phyloP scores from a whole-genome alignment of 1,140 invertebrate genomes.

The Drosophila mojavensis region DNA sequence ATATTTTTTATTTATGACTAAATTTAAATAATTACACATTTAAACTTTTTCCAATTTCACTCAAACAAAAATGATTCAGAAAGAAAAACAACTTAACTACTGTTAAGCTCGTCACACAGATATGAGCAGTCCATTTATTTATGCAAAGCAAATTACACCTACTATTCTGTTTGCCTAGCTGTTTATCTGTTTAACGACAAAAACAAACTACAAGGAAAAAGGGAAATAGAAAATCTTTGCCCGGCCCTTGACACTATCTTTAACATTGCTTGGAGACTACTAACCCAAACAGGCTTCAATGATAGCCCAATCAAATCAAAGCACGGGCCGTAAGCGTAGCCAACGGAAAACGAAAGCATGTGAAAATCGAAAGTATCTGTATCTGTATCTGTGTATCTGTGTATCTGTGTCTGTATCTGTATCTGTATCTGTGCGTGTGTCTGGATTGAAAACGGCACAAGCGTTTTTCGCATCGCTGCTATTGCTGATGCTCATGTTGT shows the following conservation, averaged over 20 bases:
- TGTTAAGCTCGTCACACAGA: background rate
- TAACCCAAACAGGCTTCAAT: constrained; percentile 2
- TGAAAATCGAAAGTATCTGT: constrained; percentile 62
- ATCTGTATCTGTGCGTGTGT: constrained; percentile 41
- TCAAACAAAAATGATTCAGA: too few relatives aligned
- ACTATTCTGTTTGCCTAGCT: background rate
- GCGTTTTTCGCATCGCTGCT: constrained; percentile 56
- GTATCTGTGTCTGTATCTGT: constrained; percentile 35
- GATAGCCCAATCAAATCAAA: constrained; percentile 21
- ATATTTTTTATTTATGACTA: too few relatives aligned
- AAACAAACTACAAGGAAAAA: constrained; percentile 27
- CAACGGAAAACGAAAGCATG: constrained; percentile 58
- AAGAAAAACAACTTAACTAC: background rate
- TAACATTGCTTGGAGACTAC: background rate
- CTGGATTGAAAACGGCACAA: constrained; percentile 52
- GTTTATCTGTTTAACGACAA: background rate
- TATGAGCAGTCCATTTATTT: background rate
- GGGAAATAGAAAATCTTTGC: background rate
- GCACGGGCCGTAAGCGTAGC: constrained; percentile 40
- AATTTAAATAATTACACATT: too few relatives aligned
- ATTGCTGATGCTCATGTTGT: constrained; percentile 16
- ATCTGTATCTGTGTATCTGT: constrained; percentile 34
- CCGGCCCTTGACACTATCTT: background rate
- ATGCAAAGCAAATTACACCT: background rate
- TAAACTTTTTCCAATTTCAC: too few relatives aligned